Evolutionary conservation across 1,140 invertebrate genomes (phyloP).

Genomic region (Paramacrobiotus metropolitanus): DNA sequence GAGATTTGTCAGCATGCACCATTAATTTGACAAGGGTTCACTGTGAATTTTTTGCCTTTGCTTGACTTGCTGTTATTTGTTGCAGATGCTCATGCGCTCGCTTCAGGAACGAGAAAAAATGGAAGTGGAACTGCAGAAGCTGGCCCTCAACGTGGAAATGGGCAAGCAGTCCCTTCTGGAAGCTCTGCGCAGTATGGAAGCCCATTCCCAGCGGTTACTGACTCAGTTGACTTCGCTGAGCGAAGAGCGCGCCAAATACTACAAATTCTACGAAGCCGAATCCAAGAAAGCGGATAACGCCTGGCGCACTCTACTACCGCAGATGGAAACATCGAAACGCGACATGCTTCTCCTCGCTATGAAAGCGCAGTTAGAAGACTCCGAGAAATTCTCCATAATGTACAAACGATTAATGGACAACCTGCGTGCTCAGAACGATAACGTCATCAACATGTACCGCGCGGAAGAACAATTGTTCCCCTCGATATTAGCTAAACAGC

Average conservation of each 20-base stretch:
- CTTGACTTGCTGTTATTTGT: too few species aligned
- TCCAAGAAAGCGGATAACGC: background rate
- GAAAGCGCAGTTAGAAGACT: background rate
- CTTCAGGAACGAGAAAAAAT: background rate
- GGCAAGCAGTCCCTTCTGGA: background rate
- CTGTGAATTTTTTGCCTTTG: too few species aligned
- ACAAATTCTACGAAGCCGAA: background rate
- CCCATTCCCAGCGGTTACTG: background rate
- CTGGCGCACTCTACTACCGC: background rate
- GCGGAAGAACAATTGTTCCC: background rate
- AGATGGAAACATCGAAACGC: background rate
- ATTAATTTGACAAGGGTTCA: too few species aligned
- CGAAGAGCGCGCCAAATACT: background rate
- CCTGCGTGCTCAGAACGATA: background rate
- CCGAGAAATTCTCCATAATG: background rate
- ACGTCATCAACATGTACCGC: background rate
- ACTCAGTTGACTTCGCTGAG: background rate
- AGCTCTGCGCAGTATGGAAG: background rate
- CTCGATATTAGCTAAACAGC: background rate
- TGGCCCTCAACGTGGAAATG: background rate
- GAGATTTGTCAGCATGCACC: too few species aligned
- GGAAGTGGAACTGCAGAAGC: background rate
- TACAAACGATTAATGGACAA: background rate
- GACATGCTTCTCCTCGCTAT: background rate
- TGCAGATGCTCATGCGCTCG: background rate